Evolutionary conservation across 2,888 invertebrate genomes (phyloP).

Genomic region (Trypoxylon attenuatum): DNA sequence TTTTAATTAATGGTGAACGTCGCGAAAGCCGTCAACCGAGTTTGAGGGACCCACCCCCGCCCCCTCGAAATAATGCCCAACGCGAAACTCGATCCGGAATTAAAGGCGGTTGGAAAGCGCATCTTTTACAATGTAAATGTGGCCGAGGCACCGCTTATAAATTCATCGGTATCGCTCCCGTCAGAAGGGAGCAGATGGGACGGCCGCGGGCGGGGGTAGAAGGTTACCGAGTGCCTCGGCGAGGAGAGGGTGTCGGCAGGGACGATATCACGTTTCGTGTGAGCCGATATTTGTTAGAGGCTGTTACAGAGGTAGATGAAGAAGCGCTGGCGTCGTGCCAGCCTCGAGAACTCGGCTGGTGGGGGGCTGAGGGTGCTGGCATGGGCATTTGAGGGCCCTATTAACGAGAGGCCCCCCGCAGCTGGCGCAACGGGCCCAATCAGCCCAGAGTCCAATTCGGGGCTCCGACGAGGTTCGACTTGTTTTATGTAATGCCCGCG

Average conservation of each 20-base stretch:
- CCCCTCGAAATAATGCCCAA: too few species aligned
- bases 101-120: slow-evolving; percentile 34
- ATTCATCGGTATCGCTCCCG: slow-evolving; percentile 29
- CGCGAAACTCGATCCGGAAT: slow-evolving; percentile 39
- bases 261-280: slow-evolving; percentile 56
- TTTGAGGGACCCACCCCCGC: too few species aligned
- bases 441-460: slow-evolving; percentile 58
- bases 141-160: slow-evolving; percentile 30
- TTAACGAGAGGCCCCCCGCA: slow-evolving; percentile 66
- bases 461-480: slow-evolving; percentile 51
- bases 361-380: slow-evolving; percentile 46
- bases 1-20: too few species aligned
- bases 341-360: slow-evolving; percentile 21
- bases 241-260: slow-evolving; percentile 33
- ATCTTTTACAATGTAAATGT: slow-evolving; percentile 36
- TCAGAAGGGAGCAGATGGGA: slow-evolving; percentile 6
- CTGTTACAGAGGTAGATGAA: slow-evolving; percentile 50
- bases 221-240: background rate
- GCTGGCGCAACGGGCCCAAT: slow-evolving; percentile 58
- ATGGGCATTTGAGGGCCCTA: slow-evolving; percentile 59
- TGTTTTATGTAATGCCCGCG: slow-evolving; percentile 66
- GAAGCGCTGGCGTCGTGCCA: slow-evolving; percentile 43
- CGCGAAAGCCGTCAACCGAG: too few species aligned
- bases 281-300: slow-evolving; percentile 57
- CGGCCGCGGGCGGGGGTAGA: background rate